Conservation (phyloP, 2,888 invertebrate species). For the Drosophila algonquin region DNA sequence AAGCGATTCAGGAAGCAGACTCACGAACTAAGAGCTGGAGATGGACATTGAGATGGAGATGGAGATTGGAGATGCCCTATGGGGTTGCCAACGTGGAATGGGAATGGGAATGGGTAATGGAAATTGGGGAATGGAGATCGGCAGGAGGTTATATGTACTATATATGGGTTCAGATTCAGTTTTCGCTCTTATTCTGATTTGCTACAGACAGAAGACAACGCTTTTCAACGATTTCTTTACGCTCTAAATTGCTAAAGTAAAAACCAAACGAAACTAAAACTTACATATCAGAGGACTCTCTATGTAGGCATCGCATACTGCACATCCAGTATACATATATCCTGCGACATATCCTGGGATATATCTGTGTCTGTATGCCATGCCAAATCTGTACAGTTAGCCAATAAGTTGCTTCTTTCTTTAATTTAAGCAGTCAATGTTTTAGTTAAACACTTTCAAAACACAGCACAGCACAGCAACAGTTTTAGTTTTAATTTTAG, state of each 20-base stretch:
- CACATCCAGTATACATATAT: not conserved
- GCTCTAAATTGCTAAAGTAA: slow-evolving; percentile 81
- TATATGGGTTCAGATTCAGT: slow-evolving; percentile 52
- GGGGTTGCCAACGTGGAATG: not conserved
- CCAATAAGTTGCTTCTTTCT: slow-evolving; percentile 38
- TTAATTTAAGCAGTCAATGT: slow-evolving; percentile 26
- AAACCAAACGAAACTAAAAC: slow-evolving; percentile 39
- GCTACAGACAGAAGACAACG: slow-evolving; percentile 58
- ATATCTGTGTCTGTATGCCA: slow-evolving; percentile 3
- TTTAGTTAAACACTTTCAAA: slow-evolving; percentile 3
- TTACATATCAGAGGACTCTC: slow-evolving; percentile 69
- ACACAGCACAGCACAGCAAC: not conserved
- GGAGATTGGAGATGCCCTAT: too few relatives aligned
- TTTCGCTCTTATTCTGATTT: slow-evolving; percentile 73
- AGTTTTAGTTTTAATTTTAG: not conserved
- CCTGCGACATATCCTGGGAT: not conserved
- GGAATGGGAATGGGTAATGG: too few relatives aligned
- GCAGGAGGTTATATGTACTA: slow-evolving; percentile 10
- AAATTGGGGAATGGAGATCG: slow-evolving; percentile 2
- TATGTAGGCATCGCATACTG: slow-evolving; percentile 15
- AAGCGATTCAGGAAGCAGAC: slow-evolving; percentile 40
- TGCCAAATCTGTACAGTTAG: slow-evolving; percentile 68
- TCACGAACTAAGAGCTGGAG: slow-evolving; percentile 23
- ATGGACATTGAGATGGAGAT: not conserved
- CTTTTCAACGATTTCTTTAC: slow-evolving; percentile 78